These are phyloP conservation scores for Natrix natrix DNA, from an alignment of 2,797 vertebrate genomes.

Conservation along the genomic window DNA sequence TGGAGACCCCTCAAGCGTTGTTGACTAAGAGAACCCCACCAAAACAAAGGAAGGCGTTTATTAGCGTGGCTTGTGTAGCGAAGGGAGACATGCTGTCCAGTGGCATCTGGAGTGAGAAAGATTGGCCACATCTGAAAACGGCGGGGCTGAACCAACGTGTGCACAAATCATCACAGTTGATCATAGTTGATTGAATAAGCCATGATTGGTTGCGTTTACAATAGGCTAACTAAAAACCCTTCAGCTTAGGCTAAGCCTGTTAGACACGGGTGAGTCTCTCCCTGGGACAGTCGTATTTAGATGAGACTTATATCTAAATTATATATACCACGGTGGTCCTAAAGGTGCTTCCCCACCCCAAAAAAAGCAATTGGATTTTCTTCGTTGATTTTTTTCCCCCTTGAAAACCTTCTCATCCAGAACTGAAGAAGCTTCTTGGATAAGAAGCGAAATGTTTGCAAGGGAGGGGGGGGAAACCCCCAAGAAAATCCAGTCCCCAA, in stretches of 20 bases:
- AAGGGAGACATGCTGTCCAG: not conserved
- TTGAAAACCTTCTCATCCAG: too few relatives aligned
- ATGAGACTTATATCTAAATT: too few relatives aligned
- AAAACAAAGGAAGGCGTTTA: too few relatives aligned
- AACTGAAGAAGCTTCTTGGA: too few relatives aligned
- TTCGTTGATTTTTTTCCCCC: too few relatives aligned
- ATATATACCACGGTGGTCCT: too few relatives aligned
- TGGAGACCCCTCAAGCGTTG: not conserved
- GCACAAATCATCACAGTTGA: not conserved
- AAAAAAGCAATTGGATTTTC: too few relatives aligned
- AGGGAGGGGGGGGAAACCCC: too few relatives aligned
- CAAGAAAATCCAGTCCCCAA: not conserved
- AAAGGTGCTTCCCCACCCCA: fast-evolving
- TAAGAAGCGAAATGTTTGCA: too few relatives aligned
- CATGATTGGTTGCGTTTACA: not conserved
- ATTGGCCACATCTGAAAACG: not conserved
- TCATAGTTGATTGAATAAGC: not conserved
- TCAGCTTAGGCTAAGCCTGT: not conserved
- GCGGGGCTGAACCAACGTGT: not conserved
- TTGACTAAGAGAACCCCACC: not conserved
- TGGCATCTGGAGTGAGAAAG: not conserved
- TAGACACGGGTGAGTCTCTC: not conserved
- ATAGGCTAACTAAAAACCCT: not conserved
- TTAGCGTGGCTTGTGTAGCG: not conserved
- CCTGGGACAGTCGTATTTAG: too few relatives aligned